Percentiles rank a stretch among this genome's conserved stretches.
phyloP scores from a whole-genome alignment of 2,113 vertebrate genomes.

The Meleagris gallopavo region DNA sequence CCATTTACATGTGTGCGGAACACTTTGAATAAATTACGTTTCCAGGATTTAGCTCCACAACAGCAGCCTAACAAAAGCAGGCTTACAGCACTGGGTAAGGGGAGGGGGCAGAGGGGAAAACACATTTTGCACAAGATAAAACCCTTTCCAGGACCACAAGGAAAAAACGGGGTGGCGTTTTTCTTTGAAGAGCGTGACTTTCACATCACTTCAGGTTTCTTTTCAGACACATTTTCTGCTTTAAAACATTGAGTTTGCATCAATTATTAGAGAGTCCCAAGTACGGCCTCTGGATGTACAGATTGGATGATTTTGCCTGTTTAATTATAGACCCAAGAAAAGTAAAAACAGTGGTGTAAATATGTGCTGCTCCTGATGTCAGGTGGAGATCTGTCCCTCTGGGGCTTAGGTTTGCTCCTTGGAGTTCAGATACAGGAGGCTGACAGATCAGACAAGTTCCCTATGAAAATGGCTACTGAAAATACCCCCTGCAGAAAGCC shows the following conservation, averaged over 20 bases:
- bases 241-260: background rate
- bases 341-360: background rate
- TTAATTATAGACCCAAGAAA: background rate
- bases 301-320: background rate
- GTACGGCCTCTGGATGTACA: background rate
- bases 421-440: background rate
- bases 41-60: constrained; percentile 49
- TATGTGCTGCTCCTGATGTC: background rate
- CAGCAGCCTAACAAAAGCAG: constrained; percentile 32
- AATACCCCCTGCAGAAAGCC: background rate
- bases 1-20: constrained; percentile 55
- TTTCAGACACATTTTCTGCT: background rate
- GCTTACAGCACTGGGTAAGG: background rate
- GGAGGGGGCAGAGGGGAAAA: background rate
- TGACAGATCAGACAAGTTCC: background rate
- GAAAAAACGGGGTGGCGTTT: background rate
- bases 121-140: constrained; percentile 46
- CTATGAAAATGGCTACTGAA: background rate
- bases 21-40: constrained; percentile 68
- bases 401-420: background rate
- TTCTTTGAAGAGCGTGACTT: background rate
- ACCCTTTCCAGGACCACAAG: background rate
- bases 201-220: constrained; percentile 18
- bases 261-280: background rate
- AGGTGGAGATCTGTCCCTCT: background rate